A percentile compares a stretch with the other conserved stretches of the same genome.
Conservation (phyloP, 2,888 invertebrate species). For the Bibio marci region DNA sequence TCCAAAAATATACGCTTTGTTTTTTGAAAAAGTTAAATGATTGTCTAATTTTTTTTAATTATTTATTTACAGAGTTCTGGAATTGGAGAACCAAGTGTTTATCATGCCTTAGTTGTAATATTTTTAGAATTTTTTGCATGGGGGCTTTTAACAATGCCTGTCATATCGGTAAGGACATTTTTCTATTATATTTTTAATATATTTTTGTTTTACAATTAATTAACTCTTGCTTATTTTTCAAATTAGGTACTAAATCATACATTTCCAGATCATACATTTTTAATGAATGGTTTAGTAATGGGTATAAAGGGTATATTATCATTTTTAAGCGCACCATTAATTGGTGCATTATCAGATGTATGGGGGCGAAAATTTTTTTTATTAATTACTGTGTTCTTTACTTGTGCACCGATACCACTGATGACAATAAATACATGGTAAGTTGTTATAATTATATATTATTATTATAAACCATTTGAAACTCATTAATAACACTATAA, state of each 20-base stretch:
- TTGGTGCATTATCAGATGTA: constrained; percentile 94
- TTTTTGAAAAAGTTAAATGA: no score
- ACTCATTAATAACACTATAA: no score
- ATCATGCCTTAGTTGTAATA: constrained; percentile 97
- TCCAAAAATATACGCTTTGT: no score
- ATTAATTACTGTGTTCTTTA: constrained; percentile 94
- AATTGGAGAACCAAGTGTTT: constrained; percentile 88
- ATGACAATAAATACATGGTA: constrained; percentile 97
- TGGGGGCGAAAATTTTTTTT: constrained; percentile 98
- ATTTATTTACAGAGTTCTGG: constrained; percentile 55
- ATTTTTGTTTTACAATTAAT: not conserved
- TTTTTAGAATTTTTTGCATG: constrained; percentile 99
- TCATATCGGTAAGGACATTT: constrained; percentile 42
- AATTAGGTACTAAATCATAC: constrained; percentile 81
- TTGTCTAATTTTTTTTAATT: no score
- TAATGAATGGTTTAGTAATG: constrained; percentile 99
- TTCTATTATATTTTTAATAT: not conserved
- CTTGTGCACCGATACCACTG: constrained; percentile 95
- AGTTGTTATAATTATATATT: constrained; percentile 14
- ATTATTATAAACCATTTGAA: no score
- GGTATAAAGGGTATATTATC: constrained; percentile 96
- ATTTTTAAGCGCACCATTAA: constrained; percentile 91
- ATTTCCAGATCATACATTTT: constrained; percentile 96
- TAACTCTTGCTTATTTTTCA: no score
- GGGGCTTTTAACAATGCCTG: constrained; percentile 96